phyloP scores from a whole-genome alignment of 1,140 invertebrate genomes.

The Bombus affinis region DNA sequence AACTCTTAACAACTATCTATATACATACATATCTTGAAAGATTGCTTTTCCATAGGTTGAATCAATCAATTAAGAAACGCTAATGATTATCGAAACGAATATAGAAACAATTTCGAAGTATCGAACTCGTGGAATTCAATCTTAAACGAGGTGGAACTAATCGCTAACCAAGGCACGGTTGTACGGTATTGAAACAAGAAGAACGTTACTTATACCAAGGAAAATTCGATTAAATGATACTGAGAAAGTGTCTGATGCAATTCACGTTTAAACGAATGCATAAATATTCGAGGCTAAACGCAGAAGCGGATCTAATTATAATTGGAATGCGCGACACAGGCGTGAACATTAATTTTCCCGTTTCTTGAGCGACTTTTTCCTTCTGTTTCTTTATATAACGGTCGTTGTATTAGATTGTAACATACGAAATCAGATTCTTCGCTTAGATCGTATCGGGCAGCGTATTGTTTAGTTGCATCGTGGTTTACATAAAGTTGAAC shows the following conservation, averaged over 20 bases:
- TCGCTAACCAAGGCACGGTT: not conserved
- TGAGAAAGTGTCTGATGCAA: slow-evolving; percentile 9
- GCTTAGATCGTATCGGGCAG: not conserved
- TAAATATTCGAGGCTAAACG: slow-evolving; percentile 17
- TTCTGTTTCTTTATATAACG: not conserved
- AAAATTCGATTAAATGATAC: slow-evolving; percentile 10
- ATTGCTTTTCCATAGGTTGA: not conserved
- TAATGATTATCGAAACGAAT: not conserved
- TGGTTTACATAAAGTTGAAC: no score
- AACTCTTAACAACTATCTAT: no score
- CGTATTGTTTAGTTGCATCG: not conserved
- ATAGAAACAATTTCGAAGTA: not conserved
- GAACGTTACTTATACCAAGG: not conserved
- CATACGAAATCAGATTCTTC: no score
- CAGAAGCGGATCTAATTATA: slow-evolving; percentile 22
- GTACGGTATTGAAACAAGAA: not conserved
- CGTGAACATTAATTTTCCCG: slow-evolving; percentile 29
- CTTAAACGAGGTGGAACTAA: slow-evolving; percentile 20
- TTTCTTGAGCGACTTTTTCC: not conserved
- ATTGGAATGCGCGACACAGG: slow-evolving; percentile 12
- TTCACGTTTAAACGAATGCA: not conserved
- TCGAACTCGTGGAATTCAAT: not conserved
- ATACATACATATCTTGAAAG: not conserved
- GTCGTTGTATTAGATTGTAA: not conserved
- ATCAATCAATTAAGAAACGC: not conserved